Percentiles rank a stretch among this genome's conserved stretches.
These are phyloP conservation scores for Microchrysa polita DNA, from an alignment of 2,888 invertebrate species.

Conservation along the genomic window DNA sequence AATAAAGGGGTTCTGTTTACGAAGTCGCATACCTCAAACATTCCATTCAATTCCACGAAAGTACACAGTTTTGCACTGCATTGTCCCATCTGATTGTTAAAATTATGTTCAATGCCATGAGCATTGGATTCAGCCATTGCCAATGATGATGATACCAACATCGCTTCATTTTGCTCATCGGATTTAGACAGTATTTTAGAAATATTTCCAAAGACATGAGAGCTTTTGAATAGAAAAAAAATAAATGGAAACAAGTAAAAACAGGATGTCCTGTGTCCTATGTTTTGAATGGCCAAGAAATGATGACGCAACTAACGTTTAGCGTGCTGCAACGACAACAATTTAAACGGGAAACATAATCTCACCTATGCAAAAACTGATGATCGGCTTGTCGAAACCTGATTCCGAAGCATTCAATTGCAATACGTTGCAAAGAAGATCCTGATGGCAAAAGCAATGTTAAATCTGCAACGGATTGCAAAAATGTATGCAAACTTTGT, in stretches of 20 bases:
- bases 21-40: slow-evolving; percentile 58
- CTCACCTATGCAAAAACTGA: slow-evolving; percentile 81
- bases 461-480: slow-evolving; percentile 91
- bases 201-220: slow-evolving; percentile 95
- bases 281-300: too few relatives aligned
- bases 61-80: slow-evolving; percentile 58
- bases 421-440: slow-evolving; percentile 88
- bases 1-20: too few relatives aligned
- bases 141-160: slow-evolving; percentile 61
- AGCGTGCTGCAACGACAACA: too few relatives aligned
- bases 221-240: slow-evolving; percentile 63
- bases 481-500: slow-evolving; percentile 82
- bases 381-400: slow-evolving; percentile 90
- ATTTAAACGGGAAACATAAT: too few relatives aligned
- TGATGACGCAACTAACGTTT: too few relatives aligned
- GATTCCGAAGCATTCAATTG: slow-evolving; percentile 92
- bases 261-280: too few relatives aligned
- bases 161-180: slow-evolving; percentile 76
- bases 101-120: slow-evolving; percentile 59
- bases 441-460: slow-evolving; percentile 89
- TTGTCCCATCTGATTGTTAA: slow-evolving; percentile 50
- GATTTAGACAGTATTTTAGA: slow-evolving; percentile 94
- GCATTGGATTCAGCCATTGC: slow-evolving; percentile 55
- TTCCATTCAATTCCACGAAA: slow-evolving; percentile 62
- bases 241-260: too few relatives aligned